Conservation (phyloP, 2,113 vertebrate species). For the Catharus fuscescens region DNA sequence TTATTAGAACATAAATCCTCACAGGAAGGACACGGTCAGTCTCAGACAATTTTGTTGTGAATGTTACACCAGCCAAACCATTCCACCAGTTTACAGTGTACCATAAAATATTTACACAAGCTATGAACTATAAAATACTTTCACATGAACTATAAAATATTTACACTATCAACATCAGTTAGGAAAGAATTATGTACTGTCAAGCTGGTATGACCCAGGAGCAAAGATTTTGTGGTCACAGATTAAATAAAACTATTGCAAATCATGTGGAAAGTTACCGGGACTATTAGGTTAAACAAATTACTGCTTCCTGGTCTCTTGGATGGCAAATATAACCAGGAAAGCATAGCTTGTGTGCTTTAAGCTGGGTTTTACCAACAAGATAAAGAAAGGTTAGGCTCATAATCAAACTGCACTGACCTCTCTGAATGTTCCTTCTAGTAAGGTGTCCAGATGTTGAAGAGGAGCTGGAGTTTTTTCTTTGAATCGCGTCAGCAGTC, state of each 20-base stretch:
- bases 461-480: constrained; percentile 95
- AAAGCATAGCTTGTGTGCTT: constrained; percentile 44
- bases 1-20: constrained; percentile 8
- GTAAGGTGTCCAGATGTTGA: constrained; percentile 93
- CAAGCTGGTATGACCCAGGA: constrained; percentile 42
- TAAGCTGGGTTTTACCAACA: constrained; percentile 30
- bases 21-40: constrained; percentile 21
- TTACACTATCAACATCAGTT: constrained; percentile 63
- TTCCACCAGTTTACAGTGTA: constrained; percentile 64
- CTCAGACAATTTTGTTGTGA: constrained; percentile 54
- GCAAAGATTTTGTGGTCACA: constrained; percentile 46
- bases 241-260: constrained; percentile 67
- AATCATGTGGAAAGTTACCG: constrained; percentile 66
- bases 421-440: constrained; percentile 94
- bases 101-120: constrained; percentile 70
- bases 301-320: constrained; percentile 50
- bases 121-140: constrained; percentile 71
- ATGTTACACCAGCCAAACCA: constrained; percentile 54
- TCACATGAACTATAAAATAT: constrained; percentile 68
- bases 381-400: constrained; percentile 31
- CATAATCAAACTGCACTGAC: constrained; percentile 73
- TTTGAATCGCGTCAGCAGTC: constrained; percentile 92
- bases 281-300: constrained; percentile 68
- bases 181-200: constrained; percentile 63
- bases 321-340: constrained; percentile 55